Conservation (phyloP, 2,113 vertebrate species). For the Carassius gibelio region DNA sequence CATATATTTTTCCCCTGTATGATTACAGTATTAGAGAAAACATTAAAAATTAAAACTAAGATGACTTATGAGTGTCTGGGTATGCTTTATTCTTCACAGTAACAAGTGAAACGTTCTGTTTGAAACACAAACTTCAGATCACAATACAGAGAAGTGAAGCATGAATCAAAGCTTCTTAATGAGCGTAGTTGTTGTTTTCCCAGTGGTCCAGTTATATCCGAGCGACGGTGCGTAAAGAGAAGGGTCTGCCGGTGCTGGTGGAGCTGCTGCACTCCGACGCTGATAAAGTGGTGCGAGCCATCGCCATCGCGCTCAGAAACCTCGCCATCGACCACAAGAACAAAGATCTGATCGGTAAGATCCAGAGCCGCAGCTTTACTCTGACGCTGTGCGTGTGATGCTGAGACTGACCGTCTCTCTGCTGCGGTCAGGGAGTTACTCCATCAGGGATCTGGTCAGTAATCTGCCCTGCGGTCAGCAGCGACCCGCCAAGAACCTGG, state of each 20-base stretch:
- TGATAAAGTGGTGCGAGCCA: conserved; percentile 79
- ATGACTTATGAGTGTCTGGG: neutral
- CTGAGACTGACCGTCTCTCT: neutral
- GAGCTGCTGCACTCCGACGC: conserved; percentile 77
- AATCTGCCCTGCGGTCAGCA: conserved; percentile 88
- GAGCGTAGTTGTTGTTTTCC: neutral
- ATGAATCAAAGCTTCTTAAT: conserved; percentile 32
- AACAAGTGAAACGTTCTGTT: neutral
- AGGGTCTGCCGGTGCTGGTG: conserved; percentile 85
- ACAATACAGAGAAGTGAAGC: neutral
- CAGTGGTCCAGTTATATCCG: conserved; percentile 97
- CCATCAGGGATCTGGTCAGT: conserved; percentile 90
- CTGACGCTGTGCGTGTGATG: neutral
- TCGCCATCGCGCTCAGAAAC: conserved; percentile 77
- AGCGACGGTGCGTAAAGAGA: conserved; percentile 91
- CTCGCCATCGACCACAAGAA: conserved; percentile 90
- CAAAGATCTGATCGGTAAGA: conserved; percentile 93
- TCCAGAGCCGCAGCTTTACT: neutral
- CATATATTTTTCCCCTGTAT: neutral
- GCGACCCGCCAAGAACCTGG: conserved; percentile 86
- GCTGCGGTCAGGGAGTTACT: conserved; percentile 83
- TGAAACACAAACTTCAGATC: neutral
- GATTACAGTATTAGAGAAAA: neutral
- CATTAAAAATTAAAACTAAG: too few relatives aligned
- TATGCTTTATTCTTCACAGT: neutral